These are phyloP conservation scores for Megaleporinus macrocephalus DNA, from an alignment of 2,113 vertebrate genomes.

Conservation along the genomic window DNA sequence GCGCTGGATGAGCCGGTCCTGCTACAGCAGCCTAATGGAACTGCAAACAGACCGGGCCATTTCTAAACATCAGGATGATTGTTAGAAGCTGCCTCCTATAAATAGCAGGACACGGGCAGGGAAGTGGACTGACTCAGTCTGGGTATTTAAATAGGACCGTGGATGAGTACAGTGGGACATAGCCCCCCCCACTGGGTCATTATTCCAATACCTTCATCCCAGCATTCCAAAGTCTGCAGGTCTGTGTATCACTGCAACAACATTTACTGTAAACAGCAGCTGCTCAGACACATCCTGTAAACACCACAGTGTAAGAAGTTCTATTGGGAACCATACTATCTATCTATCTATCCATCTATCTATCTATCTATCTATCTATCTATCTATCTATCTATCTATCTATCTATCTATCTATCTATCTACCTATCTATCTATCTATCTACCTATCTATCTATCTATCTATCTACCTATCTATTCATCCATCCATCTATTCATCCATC, in stretches of 20 bases:
- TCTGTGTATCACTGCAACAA: neutral
- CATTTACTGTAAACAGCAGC: too few species aligned
- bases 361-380: too few species aligned
- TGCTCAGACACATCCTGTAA: too few species aligned
- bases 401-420: too few species aligned
- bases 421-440: too few species aligned
- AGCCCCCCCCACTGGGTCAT: neutral
- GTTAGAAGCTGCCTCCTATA: slow-evolving; percentile 33
- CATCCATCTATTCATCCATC: too few species aligned
- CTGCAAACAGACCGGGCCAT: slow-evolving; percentile 42
- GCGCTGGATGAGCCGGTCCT: slow-evolving; percentile 28
- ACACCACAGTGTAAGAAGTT: too few species aligned
- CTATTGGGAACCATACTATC: too few species aligned
- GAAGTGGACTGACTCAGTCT: neutral
- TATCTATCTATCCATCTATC: too few species aligned
- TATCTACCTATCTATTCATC: too few species aligned
- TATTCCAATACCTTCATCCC: neutral
- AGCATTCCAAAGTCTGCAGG: neutral
- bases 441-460: too few species aligned
- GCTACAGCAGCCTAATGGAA: slow-evolving; percentile 39
- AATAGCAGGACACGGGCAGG: neutral
- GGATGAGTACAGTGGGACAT: slow-evolving; percentile 18
- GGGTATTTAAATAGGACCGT: slow-evolving; percentile 56
- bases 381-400: too few species aligned
- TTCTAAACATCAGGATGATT: slow-evolving; percentile 51